Evolutionary conservation across 2,797 vertebrate species (phyloP).

Genomic region (Lateolabrax maculatus): DNA sequence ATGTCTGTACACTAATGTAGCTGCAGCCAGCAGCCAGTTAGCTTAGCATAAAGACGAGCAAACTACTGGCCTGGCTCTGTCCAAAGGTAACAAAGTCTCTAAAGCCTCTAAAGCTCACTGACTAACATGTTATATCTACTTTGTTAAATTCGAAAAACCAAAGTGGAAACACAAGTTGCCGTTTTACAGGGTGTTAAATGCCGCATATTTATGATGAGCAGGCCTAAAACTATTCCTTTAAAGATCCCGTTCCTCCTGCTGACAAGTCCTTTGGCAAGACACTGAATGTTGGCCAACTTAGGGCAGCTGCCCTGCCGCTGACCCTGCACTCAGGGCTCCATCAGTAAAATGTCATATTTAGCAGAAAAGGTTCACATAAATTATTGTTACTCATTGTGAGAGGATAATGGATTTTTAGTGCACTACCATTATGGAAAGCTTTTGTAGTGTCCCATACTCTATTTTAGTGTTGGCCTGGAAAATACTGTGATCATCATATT

Average conservation of each 20-base stretch:
- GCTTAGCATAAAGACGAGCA: neutral
- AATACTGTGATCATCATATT: conserved; percentile 33
- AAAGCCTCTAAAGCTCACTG: neutral
- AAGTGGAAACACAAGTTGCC: neutral
- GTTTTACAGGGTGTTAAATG: neutral
- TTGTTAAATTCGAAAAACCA: neutral
- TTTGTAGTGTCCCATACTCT: conserved; percentile 43
- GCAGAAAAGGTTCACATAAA: conserved; percentile 60
- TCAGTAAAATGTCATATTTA: conserved; percentile 44
- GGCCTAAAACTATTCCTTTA: neutral
- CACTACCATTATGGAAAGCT: conserved; percentile 30
- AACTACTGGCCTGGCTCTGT: neutral
- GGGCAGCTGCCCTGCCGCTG: conserved; percentile 21
- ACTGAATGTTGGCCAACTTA: conserved; percentile 6
- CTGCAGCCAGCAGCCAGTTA: neutral
- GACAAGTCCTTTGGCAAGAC: conserved; percentile 6
- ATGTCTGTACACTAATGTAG: neutral
- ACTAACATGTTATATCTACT: neutral
- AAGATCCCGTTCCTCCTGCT: neutral
- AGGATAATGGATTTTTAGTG: conserved; percentile 69
- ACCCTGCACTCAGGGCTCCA: conserved; percentile 47
- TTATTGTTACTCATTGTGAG: conserved; percentile 56
- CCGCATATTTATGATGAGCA: neutral
- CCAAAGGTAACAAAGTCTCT: neutral
- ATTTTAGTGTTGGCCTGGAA: conserved; percentile 36